Percentiles rank a stretch among this genome's conserved stretches.
Evolutionary conservation across 2,113 vertebrate species (phyloP).

Genomic region (Pleuronectes platessa): DNA sequence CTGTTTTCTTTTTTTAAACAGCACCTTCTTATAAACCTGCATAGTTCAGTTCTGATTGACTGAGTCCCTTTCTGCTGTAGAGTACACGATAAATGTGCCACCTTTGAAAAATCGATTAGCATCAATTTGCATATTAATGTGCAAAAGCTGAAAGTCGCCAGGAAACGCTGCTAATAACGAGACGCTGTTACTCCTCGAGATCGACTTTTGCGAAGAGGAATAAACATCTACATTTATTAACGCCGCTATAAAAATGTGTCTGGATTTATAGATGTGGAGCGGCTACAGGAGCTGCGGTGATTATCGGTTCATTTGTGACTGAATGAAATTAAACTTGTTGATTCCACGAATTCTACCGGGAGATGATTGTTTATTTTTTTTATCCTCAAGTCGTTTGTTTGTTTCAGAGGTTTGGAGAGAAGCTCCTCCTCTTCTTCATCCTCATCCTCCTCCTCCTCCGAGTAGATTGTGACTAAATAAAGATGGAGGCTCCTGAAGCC

Average conservation of each 20-base stretch:
- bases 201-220: slow-evolving; percentile 13
- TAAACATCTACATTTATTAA: slow-evolving; percentile 44
- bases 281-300: not conserved
- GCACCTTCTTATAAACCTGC: slow-evolving; percentile 40
- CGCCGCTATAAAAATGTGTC: slow-evolving; percentile 27
- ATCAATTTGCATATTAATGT: slow-evolving; percentile 72
- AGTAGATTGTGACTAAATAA: not conserved
- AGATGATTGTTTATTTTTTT: not conserved
- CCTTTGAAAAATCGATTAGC: slow-evolving; percentile 64
- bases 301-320: not conserved
- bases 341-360: not conserved
- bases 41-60: slow-evolving; percentile 40
- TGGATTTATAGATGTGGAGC: not conserved
- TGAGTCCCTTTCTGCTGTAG: slow-evolving; percentile 49
- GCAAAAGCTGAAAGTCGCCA: slow-evolving; percentile 36
- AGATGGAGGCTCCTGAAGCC: no score
- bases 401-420: no score
- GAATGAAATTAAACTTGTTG: not conserved
- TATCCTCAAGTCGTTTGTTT: no score
- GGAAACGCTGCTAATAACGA: slow-evolving; percentile 38
- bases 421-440: no score
- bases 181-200: slow-evolving; percentile 26
- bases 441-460: no score
- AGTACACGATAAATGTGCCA: slow-evolving; percentile 54
- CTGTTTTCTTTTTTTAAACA: slow-evolving; percentile 37